Evolutionary conservation across 2,113 vertebrate genomes (phyloP).

Genomic region (Melanotaenia duboulayi): DNA sequence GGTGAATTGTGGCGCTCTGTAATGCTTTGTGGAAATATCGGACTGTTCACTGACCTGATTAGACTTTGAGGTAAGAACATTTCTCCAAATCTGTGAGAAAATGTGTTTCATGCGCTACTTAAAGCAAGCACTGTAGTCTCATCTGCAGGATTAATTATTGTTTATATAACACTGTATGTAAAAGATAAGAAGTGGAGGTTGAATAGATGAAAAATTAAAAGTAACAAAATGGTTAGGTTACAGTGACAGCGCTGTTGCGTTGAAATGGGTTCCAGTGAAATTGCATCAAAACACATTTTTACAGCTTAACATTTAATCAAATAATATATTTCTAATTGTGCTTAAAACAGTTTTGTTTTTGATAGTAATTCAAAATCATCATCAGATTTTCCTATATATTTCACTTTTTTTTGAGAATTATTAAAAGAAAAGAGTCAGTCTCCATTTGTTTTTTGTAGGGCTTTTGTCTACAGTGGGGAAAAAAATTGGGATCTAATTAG

Average conservation of each 20-base stretch:
- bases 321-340: not conserved
- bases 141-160: not conserved
- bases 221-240: not conserved
- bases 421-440: not conserved
- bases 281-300: not conserved
- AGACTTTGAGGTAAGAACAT: constrained; percentile 72
- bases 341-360: not conserved
- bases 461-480: not conserved
- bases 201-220: not conserved
- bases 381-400: constrained; percentile 1
- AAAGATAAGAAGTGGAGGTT: too few species aligned
- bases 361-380: not conserved
- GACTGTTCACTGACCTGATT: constrained; percentile 58
- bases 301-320: not conserved
- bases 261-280: not conserved
- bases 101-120: not conserved
- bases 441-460: not conserved
- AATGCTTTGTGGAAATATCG: constrained; percentile 67
- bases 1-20: constrained; percentile 60
- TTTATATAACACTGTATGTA: too few species aligned
- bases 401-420: not conserved
- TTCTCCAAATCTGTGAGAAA: constrained; percentile 2
- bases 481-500: not conserved
- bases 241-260: not conserved
- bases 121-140: not conserved